A percentile compares a stretch with the other conserved stretches of the same genome.
Evolutionary conservation across 2,888 invertebrate genomes (phyloP).

Genomic region (Drosophila fulvimacula): DNA sequence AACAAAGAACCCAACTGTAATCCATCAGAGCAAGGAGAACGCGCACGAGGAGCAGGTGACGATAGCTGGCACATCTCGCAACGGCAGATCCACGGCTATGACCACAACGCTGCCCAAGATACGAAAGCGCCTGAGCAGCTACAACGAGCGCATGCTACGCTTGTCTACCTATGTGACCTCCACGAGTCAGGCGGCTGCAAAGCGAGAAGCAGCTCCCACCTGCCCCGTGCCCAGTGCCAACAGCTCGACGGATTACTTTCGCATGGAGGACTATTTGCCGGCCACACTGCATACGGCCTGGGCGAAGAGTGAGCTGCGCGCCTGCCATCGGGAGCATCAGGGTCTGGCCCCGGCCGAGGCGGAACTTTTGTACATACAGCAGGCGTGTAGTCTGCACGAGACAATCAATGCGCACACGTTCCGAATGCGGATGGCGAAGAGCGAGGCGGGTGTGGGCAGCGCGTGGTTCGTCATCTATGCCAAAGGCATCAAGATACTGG

Average conservation of each 20-base stretch:
- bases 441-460: conserved; percentile 90
- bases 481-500: conserved; percentile 94
- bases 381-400: conserved; percentile 92
- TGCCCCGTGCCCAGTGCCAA: conserved; percentile 20
- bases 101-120: conserved; percentile 83
- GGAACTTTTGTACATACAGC: conserved; percentile 94
- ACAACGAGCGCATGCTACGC: conserved; percentile 77
- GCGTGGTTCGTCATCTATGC: conserved; percentile 96
- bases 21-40: conserved; percentile 42
- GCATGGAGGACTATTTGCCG: conserved; percentile 94
- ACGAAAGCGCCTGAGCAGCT: conserved; percentile 74
- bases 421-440: conserved; percentile 91
- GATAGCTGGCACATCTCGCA: conserved; percentile 70
- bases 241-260: conserved; percentile 87
- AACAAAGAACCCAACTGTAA: conserved; percentile 54
- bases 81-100: conserved; percentile 22
- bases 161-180: conserved; percentile 76
- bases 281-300: conserved; percentile 87
- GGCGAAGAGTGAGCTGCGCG: conserved; percentile 87
- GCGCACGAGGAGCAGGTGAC: conserved; percentile 53
- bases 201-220: conserved; percentile 25
- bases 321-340: conserved; percentile 92
- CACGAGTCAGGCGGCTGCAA: conserved; percentile 36
- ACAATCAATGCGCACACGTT: conserved; percentile 96
- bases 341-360: conserved; percentile 93